Conservation (phyloP, 2,888 invertebrate species). For the Tipula confusa region DNA sequence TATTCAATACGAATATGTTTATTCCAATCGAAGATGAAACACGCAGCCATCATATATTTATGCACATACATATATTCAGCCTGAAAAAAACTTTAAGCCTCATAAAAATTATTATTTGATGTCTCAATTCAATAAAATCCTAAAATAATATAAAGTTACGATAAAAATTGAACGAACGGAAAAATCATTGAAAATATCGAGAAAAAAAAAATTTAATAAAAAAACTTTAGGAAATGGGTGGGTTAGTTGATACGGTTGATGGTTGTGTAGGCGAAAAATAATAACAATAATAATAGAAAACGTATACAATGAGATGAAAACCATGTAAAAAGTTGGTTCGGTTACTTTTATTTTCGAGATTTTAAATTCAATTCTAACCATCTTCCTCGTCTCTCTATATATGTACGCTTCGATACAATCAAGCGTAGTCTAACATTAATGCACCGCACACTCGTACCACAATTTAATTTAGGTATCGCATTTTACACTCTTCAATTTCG, state of each 20-base stretch:
- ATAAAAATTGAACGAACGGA: not conserved
- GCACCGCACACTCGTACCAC: not conserved
- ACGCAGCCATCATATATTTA: not conserved
- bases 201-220: conserved; percentile 14
- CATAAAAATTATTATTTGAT: conserved; percentile 28
- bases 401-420: not conserved
- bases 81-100: not conserved
- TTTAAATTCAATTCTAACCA: not conserved
- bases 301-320: not conserved
- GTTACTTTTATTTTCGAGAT: not conserved
- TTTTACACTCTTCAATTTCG: not conserved
- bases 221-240: not conserved
- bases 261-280: not conserved
- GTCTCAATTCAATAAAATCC: conserved; percentile 26
- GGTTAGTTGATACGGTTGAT: too few species aligned
- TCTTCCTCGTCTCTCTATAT: not conserved
- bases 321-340: not conserved
- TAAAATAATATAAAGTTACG: not conserved
- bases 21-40: not conserved
- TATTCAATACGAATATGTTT: not conserved
- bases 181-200: conserved; percentile 8
- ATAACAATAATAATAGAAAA: not conserved
- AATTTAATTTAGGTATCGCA: not conserved
- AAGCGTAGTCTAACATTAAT: not conserved
- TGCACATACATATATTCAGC: not conserved